Conservation (phyloP, 1,140 invertebrate species). For the Goniozus legneri region DNA sequence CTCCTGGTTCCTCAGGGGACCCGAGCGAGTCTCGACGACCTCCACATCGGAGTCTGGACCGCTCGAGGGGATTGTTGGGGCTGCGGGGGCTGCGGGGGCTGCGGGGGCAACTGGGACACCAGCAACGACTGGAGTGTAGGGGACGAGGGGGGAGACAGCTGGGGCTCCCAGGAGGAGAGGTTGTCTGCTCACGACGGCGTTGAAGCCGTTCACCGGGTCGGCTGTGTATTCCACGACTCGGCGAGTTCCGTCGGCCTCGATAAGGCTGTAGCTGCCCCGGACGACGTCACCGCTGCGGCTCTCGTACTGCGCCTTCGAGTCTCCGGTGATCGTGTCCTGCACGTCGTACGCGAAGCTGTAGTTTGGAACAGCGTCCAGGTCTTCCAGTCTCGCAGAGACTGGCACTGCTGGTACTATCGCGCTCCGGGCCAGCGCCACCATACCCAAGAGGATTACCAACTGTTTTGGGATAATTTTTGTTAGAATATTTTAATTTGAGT, state of each 20-base stretch:
- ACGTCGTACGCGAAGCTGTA: conserved; percentile 51
- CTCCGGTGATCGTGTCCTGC: conserved; percentile 55
- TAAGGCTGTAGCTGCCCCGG: conserved; percentile 59
- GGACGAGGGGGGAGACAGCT: conserved; percentile 21
- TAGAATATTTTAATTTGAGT: background rate
- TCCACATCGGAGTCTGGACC: conserved; percentile 50
- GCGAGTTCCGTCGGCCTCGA: conserved; percentile 62
- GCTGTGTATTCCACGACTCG: conserved; percentile 72
- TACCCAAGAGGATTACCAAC: conserved; percentile 36
- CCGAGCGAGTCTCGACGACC: conserved; percentile 39
- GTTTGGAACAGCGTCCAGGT: conserved; percentile 36
- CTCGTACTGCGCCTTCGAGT: conserved; percentile 64
- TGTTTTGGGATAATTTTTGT: conserved; percentile 12
- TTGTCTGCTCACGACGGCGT: conserved; percentile 63
- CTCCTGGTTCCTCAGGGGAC: conserved; percentile 13
- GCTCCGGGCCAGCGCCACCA: conserved; percentile 22
- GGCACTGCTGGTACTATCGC: conserved; percentile 26
- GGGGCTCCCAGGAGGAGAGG: conserved; percentile 42
- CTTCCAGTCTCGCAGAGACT: conserved; percentile 31
- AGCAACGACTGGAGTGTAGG: conserved; percentile 18
- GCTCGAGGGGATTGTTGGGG: conserved; percentile 28
- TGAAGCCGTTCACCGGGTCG: conserved; percentile 68
- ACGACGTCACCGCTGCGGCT: conserved; percentile 60
- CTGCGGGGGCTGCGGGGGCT: conserved; percentile 18
- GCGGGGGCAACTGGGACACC: conserved; percentile 32